These are phyloP conservation scores for Drosophila varians DNA, from an alignment of 1,140 invertebrate species.

Conservation along the genomic window DNA sequence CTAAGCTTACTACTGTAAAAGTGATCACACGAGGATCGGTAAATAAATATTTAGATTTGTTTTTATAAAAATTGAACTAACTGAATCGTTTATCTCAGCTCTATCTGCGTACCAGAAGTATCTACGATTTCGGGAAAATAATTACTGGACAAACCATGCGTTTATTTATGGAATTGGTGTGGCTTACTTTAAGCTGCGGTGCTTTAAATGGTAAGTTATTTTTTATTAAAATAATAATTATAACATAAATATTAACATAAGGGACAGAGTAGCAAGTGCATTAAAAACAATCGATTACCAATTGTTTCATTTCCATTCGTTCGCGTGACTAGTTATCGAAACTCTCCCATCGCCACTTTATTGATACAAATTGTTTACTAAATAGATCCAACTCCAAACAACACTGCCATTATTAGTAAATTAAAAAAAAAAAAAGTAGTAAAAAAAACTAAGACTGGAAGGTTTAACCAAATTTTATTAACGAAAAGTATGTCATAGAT, in stretches of 20 bases:
- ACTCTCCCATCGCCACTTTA: slow-evolving; percentile 20
- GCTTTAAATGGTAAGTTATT: slow-evolving; percentile 95
- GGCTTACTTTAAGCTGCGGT: slow-evolving; percentile 97
- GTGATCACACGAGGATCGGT: no score
- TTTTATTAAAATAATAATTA: background rate
- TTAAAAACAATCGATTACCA: background rate
- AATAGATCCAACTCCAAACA: slow-evolving; percentile 40
- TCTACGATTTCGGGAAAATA: slow-evolving; percentile 88
- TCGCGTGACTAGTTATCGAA: slow-evolving; percentile 6
- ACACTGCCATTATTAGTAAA: slow-evolving; percentile 36
- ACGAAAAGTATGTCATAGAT: slow-evolving; percentile 15
- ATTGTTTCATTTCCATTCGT: background rate
- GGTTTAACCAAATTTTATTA: slow-evolving; percentile 6
- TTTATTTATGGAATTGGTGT: slow-evolving; percentile 97
- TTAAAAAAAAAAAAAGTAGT: slow-evolving; percentile 17
- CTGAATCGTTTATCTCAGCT: slow-evolving; percentile 85
- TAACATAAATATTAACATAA: background rate
- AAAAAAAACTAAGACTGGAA: slow-evolving; percentile 28
- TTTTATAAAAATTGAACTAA: no score
- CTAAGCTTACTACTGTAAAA: no score
- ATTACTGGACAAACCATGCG: slow-evolving; percentile 95
- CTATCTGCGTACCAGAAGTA: slow-evolving; percentile 98
- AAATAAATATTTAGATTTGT: no score
- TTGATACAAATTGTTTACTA: slow-evolving; percentile 45
- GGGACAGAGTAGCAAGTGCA: no score